These are phyloP conservation scores for Mesoligia furuncula DNA, from an alignment of 2,888 invertebrate species.

Conservation along the genomic window DNA sequence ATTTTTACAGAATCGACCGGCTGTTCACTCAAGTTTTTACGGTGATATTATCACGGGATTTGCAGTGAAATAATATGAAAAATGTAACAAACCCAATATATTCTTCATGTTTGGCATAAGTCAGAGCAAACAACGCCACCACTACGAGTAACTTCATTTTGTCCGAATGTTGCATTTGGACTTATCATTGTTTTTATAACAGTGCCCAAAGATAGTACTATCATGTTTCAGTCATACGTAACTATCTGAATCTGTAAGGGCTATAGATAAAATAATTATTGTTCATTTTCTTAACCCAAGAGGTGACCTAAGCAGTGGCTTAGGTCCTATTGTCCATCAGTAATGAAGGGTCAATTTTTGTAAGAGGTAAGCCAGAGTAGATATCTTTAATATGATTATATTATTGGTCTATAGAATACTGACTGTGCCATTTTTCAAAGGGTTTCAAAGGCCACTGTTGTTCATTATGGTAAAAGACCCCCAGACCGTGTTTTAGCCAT, in stretches of 20 bases:
- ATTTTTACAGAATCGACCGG: too few species aligned
- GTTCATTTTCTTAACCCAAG: slow-evolving; percentile 2
- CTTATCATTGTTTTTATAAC: slow-evolving; percentile 39
- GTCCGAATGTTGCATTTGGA: neutral
- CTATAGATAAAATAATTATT: slow-evolving; percentile 14
- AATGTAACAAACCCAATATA: slow-evolving; percentile 81
- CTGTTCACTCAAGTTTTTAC: too few species aligned
- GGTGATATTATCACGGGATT: too few species aligned
- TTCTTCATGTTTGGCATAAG: slow-evolving; percentile 80
- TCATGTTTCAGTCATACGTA: slow-evolving; percentile 11
- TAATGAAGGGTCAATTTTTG: too few species aligned
- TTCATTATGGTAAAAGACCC: too few species aligned
- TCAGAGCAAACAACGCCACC: slow-evolving; percentile 68
- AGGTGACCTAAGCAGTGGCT: neutral
- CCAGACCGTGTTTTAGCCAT: too few species aligned
- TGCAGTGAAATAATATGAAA: too few species aligned
- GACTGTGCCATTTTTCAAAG: too few species aligned
- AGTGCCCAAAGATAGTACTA: slow-evolving; percentile 19
- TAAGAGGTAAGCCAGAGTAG: too few species aligned
- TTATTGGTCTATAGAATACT: too few species aligned
- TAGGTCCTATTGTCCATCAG: neutral
- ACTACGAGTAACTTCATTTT: slow-evolving; percentile 52
- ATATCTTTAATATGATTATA: too few species aligned
- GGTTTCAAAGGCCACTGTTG: too few species aligned
- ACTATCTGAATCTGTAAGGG: slow-evolving; percentile 17